Conservation (phyloP, 2,888 invertebrate genomes). For the Rotaria magnacalcarata region DNA sequence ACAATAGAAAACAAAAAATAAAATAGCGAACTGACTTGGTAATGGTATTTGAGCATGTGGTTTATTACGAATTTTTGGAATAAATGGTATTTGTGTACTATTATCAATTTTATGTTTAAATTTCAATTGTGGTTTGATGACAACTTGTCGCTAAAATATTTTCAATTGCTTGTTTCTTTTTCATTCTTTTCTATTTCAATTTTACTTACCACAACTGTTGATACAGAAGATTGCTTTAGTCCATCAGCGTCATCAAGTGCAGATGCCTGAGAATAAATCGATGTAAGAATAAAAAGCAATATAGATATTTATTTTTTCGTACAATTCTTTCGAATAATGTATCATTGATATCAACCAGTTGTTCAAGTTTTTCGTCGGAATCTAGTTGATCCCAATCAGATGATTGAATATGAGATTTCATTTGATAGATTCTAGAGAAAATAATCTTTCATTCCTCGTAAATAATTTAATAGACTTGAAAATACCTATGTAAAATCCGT, state of each 20-base stretch:
- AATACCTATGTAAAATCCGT: not conserved
- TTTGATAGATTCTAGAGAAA: not conserved
- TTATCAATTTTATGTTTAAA: slow-evolving; percentile 83
- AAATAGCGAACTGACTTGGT: slow-evolving; percentile 50
- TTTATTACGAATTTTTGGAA: slow-evolving; percentile 77
- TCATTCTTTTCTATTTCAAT: not conserved
- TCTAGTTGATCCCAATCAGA: slow-evolving; percentile 36
- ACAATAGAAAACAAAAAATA: not conserved
- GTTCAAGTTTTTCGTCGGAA: slow-evolving; percentile 42
- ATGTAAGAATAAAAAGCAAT: not conserved
- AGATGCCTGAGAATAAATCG: slow-evolving; percentile 18
- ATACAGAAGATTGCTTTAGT: slow-evolving; percentile 29
- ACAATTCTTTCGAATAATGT: slow-evolving; percentile 42
- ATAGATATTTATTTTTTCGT: not conserved
- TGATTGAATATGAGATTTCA: not conserved
- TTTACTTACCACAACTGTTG: not conserved
- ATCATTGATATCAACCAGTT: slow-evolving; percentile 44
- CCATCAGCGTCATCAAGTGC: slow-evolving; percentile 44
- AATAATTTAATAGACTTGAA: too few species aligned
- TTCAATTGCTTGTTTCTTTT: not conserved
- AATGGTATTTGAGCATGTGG: slow-evolving; percentile 77
- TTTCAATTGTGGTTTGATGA: slow-evolving; percentile 68
- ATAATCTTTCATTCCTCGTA: too few species aligned
- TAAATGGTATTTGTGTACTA: slow-evolving; percentile 69
- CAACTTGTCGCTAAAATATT: not conserved